Evolutionary conservation across 2,797 vertebrate genomes (phyloP).

Genomic region (Rhinogobio ventralis): DNA sequence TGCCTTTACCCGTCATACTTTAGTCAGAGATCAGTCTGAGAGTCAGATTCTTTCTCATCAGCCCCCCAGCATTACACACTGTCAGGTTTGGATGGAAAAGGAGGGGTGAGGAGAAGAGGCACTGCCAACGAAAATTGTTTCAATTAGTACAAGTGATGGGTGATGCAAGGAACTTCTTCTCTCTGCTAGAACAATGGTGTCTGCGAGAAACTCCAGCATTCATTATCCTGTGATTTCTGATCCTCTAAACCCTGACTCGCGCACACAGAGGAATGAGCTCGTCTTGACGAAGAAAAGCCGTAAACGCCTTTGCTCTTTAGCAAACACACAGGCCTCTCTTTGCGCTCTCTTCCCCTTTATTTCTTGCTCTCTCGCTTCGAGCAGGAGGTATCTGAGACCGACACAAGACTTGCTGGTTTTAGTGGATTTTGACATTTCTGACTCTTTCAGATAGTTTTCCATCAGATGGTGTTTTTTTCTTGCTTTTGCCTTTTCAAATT

Average conservation of each 20-base stretch:
- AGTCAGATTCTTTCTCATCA: slow-evolving; percentile 39
- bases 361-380: slow-evolving; percentile 63
- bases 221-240: slow-evolving; percentile 72
- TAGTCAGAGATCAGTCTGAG: slow-evolving; percentile 42
- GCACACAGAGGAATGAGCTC: slow-evolving; percentile 54
- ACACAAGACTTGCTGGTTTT: slow-evolving; percentile 75
- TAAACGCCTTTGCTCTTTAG: slow-evolving; percentile 75
- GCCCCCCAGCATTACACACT: slow-evolving; percentile 22
- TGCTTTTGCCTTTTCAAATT: slow-evolving; percentile 56
- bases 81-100: slow-evolving; percentile 4
- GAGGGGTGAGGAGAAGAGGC: slow-evolving; percentile 20
- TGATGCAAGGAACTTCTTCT: slow-evolving; percentile 64
- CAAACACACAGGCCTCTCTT: slow-evolving; percentile 55
- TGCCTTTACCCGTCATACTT: slow-evolving; percentile 21
- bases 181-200: slow-evolving; percentile 65
- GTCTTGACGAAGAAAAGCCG: slow-evolving; percentile 65
- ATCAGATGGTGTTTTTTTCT: slow-evolving; percentile 37
- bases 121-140: slow-evolving; percentile 70
- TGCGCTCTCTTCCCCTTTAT: slow-evolving; percentile 59
- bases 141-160: slow-evolving; percentile 76
- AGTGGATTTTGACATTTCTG: slow-evolving; percentile 76
- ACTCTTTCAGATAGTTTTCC: slow-evolving; percentile 72
- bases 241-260: slow-evolving; percentile 72
- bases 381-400: slow-evolving; percentile 71
- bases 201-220: slow-evolving; percentile 68